Base-by-base conservation (phyloP, 2,888 invertebrate genomes). In the Archips crataeganus region DNA sequence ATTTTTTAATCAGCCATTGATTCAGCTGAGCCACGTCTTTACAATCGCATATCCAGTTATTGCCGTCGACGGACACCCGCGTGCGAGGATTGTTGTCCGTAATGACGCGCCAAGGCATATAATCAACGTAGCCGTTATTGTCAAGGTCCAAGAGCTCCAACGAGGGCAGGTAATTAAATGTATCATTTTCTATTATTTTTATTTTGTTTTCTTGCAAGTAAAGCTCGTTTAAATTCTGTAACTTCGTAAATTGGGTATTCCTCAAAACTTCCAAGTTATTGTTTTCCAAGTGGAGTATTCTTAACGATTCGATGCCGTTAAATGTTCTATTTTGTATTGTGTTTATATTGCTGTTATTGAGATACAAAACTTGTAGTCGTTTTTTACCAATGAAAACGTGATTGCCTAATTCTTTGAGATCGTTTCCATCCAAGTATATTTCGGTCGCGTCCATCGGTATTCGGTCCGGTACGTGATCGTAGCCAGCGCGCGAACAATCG, bases 361-460 rank as follows among this genome's bases (percentile, higher is more conserved):
- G 95, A 91, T 95, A 97, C 79, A 98, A 94, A 80, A 96, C 96
- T 91, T 97, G 96, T 78, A 98, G 93, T 88, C 97, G 96, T 90
- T 97, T 97, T 92, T 97, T 97, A 76, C 97, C 98, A 87, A 98
- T 97, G 91, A 98, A 98, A 86, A 97, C 97, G 95, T 98, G 97
- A 93, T 97, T 97, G 83, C 97, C 96, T 78, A 98, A 95, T 84
- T 97, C 96, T 79, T 96, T 96, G 77, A 98, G 95, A 87, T 97
- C 95, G 90, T 98, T 97, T 77, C 97, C 98, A 89, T 98, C 97
- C 84, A 98, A 95, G 92, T 97, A 97, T 84, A 98, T 96, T 93
- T 97, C 97, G 81, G 98, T 98, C 81, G 98, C 97, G 91, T 98
- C 98, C 97, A 98, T 98, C 75, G 98, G 98, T 84, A 98, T 96